A percentile compares a stretch with the other conserved stretches of the same genome.
Evolutionary conservation across 2,113 vertebrate species (phyloP).

Genomic region (Etheostoma spectabile): DNA sequence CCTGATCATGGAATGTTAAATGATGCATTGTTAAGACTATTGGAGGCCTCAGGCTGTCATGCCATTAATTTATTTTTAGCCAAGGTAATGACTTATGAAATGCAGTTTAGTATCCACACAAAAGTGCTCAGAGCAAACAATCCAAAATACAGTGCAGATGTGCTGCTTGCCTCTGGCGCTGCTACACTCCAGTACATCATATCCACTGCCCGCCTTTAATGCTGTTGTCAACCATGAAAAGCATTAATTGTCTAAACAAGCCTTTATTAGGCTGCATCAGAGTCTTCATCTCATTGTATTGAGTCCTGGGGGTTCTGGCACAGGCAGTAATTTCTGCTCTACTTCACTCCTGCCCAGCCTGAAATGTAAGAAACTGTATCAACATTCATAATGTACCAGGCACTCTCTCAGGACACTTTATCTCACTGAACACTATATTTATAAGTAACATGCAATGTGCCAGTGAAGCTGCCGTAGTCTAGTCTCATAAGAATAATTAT

Average conservation of each 20-base stretch:
- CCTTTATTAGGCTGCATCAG: constrained; percentile 51
- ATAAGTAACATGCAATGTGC: constrained; percentile 24
- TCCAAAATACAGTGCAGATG: constrained; percentile 29
- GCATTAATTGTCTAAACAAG: constrained; percentile 55
- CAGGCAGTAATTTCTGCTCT: constrained; percentile 72
- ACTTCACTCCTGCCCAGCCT: constrained; percentile 58
- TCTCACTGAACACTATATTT: constrained; percentile 36
- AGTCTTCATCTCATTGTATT: constrained; percentile 41
- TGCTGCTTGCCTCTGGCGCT: constrained; percentile 19
- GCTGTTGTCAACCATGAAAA: constrained; percentile 43
- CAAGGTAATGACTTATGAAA: constrained; percentile 48
- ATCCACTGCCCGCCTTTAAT: constrained; percentile 18
- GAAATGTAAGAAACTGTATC: constrained; percentile 46
- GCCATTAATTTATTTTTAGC: constrained; percentile 39
- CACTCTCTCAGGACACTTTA: constrained; percentile 30
- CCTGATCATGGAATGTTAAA: constrained; percentile 6
- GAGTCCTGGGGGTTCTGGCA: constrained; percentile 50
- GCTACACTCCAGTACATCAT: background rate
- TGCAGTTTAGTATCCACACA: constrained; percentile 40
- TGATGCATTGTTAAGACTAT: background rate
- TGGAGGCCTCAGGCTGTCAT: background rate
- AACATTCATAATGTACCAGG: constrained; percentile 41
- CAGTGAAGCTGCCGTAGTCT: background rate
- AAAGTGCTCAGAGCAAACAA: constrained; percentile 23
- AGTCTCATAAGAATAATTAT: constrained; percentile 16